Base-by-base conservation (phyloP, 1,140 invertebrate species). In the Aphelinus certus region DNA sequence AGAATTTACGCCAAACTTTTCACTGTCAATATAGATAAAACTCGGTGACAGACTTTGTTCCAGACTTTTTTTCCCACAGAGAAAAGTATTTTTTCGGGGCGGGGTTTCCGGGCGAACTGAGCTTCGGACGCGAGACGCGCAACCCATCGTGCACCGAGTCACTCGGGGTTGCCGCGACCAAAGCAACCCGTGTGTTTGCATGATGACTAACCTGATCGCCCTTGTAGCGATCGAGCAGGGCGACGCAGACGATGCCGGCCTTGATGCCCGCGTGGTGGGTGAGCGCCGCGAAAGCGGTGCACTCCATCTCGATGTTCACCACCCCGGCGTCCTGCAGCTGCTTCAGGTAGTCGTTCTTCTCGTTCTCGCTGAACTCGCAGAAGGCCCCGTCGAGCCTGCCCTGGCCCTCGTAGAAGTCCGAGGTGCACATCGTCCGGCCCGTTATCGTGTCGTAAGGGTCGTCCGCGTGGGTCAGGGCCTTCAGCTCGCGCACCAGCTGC, bases 291-390 rank as follows among this genome's bases (percentile, higher is more conserved):
- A 99, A 99, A 46, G 94, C 93, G 0, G 95, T 90, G 1, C 94
- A 93, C 88, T 99, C 98, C 98, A 99, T 99, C 89, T 99, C 98
- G 79, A 99, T 98, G 85, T 99, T 99, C 1, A 95, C 91, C 3
- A 99, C 94, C 1, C 95, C 96, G 43, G 91, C 85, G 42, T 93
- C 90, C 57, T 94, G 91, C 66, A 98, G 83, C 75, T 92, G 91
- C 53, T 92, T 89, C 69, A 99, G 87, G 82, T 96, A 99, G 10
- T 93, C 92, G 90, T 97, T 92, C 87, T 98, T 98, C 62, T 99
- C 97, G 1, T 90, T 87, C 84, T 96, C 94, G 1, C 90, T 93
- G 86, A 96, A 98, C 73, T 98, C 96, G 86, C 97, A 99, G 88
- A 99, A 98, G 3, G 97, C 97, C 1, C 98, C 98, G 85, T 99